phyloP scores from a whole-genome alignment of 2,888 invertebrate species.

The Eudasyphora cyanicolor region DNA sequence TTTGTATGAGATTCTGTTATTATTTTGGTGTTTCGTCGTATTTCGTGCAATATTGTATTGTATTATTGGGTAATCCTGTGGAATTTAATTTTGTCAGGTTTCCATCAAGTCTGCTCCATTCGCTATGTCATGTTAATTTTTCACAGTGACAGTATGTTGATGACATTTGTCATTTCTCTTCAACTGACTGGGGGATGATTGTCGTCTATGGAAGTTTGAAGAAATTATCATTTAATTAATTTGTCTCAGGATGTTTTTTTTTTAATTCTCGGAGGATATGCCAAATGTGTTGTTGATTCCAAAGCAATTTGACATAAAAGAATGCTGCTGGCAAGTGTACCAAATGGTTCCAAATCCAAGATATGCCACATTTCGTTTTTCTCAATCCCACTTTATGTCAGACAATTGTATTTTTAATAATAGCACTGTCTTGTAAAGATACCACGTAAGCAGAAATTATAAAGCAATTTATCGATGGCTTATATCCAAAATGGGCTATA shows the following conservation, averaged over 20 bases:
- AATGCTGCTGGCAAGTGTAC: background rate
- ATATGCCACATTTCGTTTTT: too few relatives aligned
- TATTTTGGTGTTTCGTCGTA: background rate
- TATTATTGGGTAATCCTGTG: slow-evolving; percentile 16
- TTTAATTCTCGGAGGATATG: background rate
- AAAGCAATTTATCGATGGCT: too few relatives aligned
- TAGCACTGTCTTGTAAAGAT: too few relatives aligned
- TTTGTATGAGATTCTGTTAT: background rate
- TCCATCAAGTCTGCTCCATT: slow-evolving; percentile 19
- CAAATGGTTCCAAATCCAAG: too few relatives aligned
- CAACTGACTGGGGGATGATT: background rate
- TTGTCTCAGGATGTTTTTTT: background rate
- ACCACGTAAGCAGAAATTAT: too few relatives aligned
- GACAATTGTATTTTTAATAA: too few relatives aligned
- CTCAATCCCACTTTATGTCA: too few relatives aligned
- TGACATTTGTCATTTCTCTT: slow-evolving; percentile 40
- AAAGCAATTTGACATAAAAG: background rate
- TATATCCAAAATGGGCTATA: too few relatives aligned
- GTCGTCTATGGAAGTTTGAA: background rate
- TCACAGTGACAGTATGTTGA: slow-evolving; percentile 48
- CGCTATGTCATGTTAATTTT: slow-evolving; percentile 49
- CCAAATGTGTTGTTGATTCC: slow-evolving; percentile 9
- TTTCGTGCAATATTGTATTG: background rate
- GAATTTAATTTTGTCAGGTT: slow-evolving; percentile 46
- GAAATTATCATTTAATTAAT: slow-evolving; percentile 46